Evolutionary conservation across 2,113 vertebrate species (phyloP).

Genomic region (Pachyramphus minor): DNA sequence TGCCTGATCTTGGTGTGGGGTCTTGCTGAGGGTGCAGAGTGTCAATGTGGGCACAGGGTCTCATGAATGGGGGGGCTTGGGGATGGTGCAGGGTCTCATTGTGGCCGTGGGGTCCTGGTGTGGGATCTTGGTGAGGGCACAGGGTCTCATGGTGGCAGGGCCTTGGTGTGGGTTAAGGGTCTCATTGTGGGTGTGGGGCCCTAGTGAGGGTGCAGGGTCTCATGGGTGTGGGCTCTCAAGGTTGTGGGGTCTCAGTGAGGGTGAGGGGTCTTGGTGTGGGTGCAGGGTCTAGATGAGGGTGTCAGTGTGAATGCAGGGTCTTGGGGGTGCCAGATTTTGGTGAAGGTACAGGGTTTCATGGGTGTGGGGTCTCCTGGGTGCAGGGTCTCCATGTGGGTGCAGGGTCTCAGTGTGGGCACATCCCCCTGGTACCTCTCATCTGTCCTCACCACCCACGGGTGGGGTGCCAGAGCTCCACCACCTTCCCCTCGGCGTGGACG

Average conservation of each 20-base stretch:
- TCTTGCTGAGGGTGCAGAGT: neutral
- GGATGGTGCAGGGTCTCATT: too few relatives aligned
- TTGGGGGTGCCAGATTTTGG: neutral
- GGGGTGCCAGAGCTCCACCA: slow-evolving; percentile 78
- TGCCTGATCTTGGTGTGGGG: too few relatives aligned
- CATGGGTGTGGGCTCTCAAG: neutral
- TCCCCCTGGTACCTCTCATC: rapidly evolving
- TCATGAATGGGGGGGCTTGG: neutral
- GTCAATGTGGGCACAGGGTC: neutral
- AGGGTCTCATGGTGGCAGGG: too few relatives aligned
- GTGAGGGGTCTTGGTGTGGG: neutral
- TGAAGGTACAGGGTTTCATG: neutral
- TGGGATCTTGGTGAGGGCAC: too few relatives aligned
- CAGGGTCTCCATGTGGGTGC: neutral
- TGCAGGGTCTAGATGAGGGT: neutral
- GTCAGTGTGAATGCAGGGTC: too few relatives aligned
- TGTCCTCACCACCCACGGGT: slow-evolving; percentile 69
- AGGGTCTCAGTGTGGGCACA: rapidly evolving
- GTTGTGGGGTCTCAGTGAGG: neutral
- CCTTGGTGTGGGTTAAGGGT: neutral
- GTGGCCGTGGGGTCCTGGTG: neutral
- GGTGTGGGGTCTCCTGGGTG: neutral
- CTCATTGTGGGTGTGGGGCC: too few relatives aligned
- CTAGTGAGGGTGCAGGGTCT: neutral
- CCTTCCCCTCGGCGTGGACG: slow-evolving; percentile 71